Conservation (phyloP, 2,797 vertebrate species). For the Poeciliopsis turneri region DNA sequence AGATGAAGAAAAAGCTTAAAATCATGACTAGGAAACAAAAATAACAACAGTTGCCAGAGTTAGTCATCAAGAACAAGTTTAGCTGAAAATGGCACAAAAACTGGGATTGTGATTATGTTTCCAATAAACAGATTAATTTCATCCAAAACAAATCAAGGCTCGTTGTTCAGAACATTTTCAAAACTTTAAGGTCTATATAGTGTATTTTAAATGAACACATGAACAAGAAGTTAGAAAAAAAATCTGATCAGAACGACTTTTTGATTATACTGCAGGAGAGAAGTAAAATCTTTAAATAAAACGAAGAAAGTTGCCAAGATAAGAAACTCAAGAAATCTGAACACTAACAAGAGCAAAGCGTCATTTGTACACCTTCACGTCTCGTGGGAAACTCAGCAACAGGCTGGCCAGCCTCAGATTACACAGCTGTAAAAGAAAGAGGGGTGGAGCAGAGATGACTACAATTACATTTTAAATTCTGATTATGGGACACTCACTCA, state of each 20-base stretch:
- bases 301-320: not conserved
- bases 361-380: constrained; percentile 25
- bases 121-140: not conserved
- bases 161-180: not conserved
- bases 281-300: not conserved
- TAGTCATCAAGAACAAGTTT: not conserved
- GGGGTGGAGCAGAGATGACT: constrained; percentile 62
- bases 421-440: constrained; percentile 72
- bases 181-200: not conserved
- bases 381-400: constrained; percentile 54
- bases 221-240: not conserved
- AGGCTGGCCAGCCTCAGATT: constrained; percentile 58
- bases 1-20: not conserved
- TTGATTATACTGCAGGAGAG: not conserved
- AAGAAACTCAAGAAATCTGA: not conserved
- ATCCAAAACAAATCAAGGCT: not conserved
- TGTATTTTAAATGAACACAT: not conserved
- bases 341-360: constrained; percentile 22
- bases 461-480: constrained; percentile 61
- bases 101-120: not conserved
- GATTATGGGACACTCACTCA: constrained; percentile 26
- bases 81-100: not conserved
- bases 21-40: not conserved
- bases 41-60: not conserved
- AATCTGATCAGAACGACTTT: not conserved